These are phyloP conservation scores for Papilio elwesi DNA, from an alignment of 2,888 invertebrate genomes.

Conservation along the genomic window DNA sequence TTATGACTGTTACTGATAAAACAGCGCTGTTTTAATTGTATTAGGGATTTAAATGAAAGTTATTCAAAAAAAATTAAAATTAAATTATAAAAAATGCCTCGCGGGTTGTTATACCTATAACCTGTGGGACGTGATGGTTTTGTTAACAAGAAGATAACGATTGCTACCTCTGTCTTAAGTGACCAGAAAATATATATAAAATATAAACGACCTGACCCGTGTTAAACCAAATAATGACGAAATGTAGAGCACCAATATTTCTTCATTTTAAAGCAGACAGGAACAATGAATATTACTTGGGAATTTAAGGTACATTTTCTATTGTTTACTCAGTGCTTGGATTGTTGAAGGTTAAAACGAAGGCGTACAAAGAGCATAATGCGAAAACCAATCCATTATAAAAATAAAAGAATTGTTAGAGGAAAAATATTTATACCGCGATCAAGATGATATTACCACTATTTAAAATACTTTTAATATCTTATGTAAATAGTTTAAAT, in stretches of 20 bases:
- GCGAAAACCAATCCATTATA: conserved; percentile 23
- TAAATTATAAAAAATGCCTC: no score
- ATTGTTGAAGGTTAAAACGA: conserved; percentile 23
- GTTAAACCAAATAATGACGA: conserved; percentile 12
- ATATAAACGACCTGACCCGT: conserved; percentile 9
- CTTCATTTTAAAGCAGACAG: conserved; percentile 1
- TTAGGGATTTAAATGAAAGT: neutral
- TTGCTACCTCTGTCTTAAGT: no score
- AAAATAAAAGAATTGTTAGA: conserved; percentile 15
- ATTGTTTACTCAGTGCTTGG: conserved; percentile 22
- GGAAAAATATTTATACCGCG: conserved; percentile 5
- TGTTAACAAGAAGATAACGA: no score
- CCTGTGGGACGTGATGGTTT: no score
- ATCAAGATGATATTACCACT: neutral
- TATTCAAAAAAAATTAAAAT: no score
- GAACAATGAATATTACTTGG: conserved; percentile 18
- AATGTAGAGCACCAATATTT: conserved; percentile 11
- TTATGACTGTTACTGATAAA: conserved; percentile 12
- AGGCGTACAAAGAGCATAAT: neutral
- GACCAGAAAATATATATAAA: no score
- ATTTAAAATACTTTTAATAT: neutral
- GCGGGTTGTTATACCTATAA: no score
- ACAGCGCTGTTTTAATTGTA: neutral
- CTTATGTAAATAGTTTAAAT: no score
- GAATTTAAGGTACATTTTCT: conserved; percentile 18